Evolutionary conservation across 2,113 vertebrate genomes (phyloP).

Genomic region (Poeciliopsis prolifica): DNA sequence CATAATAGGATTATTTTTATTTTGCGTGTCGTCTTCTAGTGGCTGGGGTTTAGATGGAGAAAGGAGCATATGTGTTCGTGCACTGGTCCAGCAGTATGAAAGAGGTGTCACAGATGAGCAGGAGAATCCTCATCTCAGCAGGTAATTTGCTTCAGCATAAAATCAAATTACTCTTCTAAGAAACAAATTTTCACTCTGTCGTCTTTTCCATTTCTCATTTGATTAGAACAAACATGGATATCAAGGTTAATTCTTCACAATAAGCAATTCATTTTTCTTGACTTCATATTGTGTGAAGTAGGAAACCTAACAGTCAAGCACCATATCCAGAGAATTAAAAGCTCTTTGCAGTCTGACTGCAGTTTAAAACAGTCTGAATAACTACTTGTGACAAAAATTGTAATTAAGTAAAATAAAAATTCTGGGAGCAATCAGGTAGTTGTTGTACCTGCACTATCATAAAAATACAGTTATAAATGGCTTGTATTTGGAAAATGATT

Average conservation of each 20-base stretch:
- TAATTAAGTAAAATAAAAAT: too few relatives aligned
- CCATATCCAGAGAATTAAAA: too few relatives aligned
- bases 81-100: constrained; percentile 94
- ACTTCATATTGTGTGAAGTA: too few relatives aligned
- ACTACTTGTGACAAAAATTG: too few relatives aligned
- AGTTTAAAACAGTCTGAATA: too few relatives aligned
- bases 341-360: too few relatives aligned
- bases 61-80: constrained; percentile 85
- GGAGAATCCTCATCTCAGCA: constrained; percentile 71
- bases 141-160: constrained; percentile 73
- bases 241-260: background rate
- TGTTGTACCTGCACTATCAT: too few relatives aligned
- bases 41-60: constrained; percentile 82
- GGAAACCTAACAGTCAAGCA: too few relatives aligned
- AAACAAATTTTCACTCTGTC: background rate
- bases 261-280: too few relatives aligned
- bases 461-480: too few relatives aligned
- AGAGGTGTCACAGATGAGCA: constrained; percentile 71
- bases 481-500: too few relatives aligned
- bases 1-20: background rate
- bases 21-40: constrained; percentile 39
- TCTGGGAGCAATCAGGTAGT: too few relatives aligned
- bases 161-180: background rate
- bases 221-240: background rate
- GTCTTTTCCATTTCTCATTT: background rate